A percentile compares a stretch with the other conserved stretches of the same genome.
Evolutionary conservation across 2,888 invertebrate genomes (phyloP).

Genomic region (Drosophila pseudotakahashii): DNA sequence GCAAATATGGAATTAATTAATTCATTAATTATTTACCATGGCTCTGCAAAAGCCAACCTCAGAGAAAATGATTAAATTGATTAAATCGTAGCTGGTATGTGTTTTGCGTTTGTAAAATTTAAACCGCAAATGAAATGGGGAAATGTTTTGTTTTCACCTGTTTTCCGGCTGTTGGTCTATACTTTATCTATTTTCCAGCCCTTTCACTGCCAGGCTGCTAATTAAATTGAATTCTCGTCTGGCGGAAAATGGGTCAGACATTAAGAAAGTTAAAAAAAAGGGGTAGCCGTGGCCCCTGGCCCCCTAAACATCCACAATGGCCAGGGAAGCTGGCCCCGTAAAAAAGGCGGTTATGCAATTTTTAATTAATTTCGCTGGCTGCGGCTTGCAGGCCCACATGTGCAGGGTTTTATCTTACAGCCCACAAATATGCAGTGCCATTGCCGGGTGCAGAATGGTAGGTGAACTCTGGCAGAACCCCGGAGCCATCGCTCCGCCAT

Average conservation of each 20-base stretch:
- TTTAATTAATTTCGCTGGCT: conserved; percentile 67
- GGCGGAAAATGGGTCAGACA: conserved; percentile 31
- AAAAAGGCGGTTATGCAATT: conserved; percentile 57
- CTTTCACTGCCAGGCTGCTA: conserved; percentile 14
- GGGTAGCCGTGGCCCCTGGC: neutral
- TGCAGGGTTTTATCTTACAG: conserved; percentile 29
- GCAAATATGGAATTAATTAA: conserved; percentile 27
- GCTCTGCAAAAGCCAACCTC: neutral
- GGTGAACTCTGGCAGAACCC: conserved; percentile 19
- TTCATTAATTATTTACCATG: conserved; percentile 25
- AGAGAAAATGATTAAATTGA: neutral
- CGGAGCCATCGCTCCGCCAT: conserved; percentile 7
- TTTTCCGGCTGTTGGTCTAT: neutral
- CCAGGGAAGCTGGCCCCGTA: conserved; percentile 8
- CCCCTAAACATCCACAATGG: conserved; percentile 6
- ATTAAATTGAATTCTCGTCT: conserved; percentile 37
- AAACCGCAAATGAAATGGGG: neutral
- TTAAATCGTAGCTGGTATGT: neutral
- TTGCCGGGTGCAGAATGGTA: conserved; percentile 47
- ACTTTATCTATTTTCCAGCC: neutral
- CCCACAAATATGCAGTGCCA: conserved; percentile 25
- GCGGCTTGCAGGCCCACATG: conserved; percentile 11
- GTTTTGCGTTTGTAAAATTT: too few relatives aligned
- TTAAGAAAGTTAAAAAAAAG: conserved; percentile 19
- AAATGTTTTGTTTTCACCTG: neutral